Conservation (phyloP, 2,888 invertebrate species). For the Metalampra italica region DNA sequence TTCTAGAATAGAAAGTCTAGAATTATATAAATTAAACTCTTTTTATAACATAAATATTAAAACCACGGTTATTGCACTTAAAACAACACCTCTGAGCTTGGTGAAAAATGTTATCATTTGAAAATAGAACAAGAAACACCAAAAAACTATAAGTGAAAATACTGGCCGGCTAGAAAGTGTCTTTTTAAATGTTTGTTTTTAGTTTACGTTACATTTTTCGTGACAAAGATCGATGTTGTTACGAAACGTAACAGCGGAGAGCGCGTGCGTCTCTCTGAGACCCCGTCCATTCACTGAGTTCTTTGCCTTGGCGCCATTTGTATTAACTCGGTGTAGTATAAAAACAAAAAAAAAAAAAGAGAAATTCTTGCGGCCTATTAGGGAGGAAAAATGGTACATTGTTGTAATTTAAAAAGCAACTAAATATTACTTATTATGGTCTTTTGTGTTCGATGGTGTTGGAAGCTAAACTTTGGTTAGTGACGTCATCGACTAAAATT, state of each 20-base stretch:
- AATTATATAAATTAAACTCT: no score
- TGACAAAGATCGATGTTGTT: constrained; percentile 1
- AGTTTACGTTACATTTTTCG: not conserved
- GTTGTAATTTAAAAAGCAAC: not conserved
- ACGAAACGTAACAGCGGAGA: not conserved
- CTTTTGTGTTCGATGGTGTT: not conserved
- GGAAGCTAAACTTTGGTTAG: no score
- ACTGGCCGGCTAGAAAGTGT: no score
- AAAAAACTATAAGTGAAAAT: no score
- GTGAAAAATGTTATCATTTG: no score
- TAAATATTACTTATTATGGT: not conserved
- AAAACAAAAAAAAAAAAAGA: constrained; percentile 7
- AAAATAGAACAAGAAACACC: no score
- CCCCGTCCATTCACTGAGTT: constrained; percentile 7
- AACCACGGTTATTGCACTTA: no score
- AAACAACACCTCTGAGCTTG: no score
- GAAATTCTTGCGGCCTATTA: constrained; percentile 1
- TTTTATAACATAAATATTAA: no score
- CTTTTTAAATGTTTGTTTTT: not conserved
- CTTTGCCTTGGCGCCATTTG: constrained; percentile 1
- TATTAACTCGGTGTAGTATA: constrained; percentile 7
- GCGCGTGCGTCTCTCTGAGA: not conserved
- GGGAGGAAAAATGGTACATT: not conserved
- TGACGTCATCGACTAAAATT: no score
- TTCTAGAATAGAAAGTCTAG: no score